phyloP scores from a whole-genome alignment of 64 coral and sea anemone genomes.

The Porites australiensis region DNA sequence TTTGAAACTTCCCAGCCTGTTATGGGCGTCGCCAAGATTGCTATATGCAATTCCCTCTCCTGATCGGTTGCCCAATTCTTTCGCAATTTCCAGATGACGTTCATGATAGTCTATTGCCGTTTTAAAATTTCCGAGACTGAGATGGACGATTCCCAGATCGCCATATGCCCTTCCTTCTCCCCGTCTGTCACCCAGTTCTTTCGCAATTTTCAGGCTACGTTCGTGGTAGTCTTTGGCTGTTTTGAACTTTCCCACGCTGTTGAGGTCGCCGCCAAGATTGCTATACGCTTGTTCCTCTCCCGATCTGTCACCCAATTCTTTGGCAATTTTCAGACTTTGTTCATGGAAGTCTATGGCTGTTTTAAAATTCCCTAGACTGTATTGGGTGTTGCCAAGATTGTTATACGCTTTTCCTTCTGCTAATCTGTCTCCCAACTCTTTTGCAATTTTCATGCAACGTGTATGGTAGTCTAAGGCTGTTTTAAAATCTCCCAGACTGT shows the following conservation, averaged over 20 bases:
- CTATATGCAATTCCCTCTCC: not conserved
- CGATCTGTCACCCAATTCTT: not conserved
- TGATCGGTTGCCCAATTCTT: too few species aligned
- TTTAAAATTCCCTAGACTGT: too few species aligned
- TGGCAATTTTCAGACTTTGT: not conserved
- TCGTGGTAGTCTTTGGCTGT: not conserved
- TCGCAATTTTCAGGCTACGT: not conserved
- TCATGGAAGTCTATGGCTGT: too few species aligned
- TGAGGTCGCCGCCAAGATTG: not conserved
- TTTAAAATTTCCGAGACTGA: not conserved
- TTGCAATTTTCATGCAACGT: not conserved
- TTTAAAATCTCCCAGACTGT: conserved; percentile 21
- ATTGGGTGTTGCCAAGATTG: too few species aligned
- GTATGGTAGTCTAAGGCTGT: conserved; percentile 9
- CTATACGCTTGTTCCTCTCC: not conserved
- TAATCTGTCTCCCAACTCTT: conserved; percentile 7
- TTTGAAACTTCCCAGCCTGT: too few species aligned
- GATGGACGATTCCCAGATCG: not conserved
- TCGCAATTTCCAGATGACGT: not conserved
- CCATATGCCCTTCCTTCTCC: not conserved
- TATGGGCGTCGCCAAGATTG: not conserved
- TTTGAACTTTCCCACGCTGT: not conserved
- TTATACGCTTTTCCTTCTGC: not conserved
- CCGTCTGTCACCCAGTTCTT: not conserved
- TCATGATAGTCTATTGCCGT: conserved; percentile 8